A percentile compares a stretch with the other conserved stretches of the same genome.
Conservation (phyloP, 2,797 vertebrate genomes). For the Myotis myotis region DNA sequence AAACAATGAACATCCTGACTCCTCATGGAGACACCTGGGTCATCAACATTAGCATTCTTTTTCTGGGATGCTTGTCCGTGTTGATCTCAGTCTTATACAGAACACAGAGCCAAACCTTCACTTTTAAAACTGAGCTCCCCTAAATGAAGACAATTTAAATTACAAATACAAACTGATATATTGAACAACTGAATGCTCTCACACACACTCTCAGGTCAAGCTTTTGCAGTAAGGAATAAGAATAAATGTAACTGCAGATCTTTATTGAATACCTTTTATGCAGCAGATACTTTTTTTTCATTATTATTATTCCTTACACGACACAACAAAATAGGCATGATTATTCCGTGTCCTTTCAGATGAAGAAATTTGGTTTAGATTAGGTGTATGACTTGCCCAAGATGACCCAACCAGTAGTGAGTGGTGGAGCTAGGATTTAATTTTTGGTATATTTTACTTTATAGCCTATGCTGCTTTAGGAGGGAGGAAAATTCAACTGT, state of each 20-base stretch:
- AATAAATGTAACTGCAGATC: background rate
- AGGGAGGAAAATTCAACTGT: background rate
- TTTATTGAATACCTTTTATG: background rate
- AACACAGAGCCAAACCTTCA: background rate
- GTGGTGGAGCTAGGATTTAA: background rate
- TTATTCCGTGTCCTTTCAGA: background rate
- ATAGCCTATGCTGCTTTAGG: background rate
- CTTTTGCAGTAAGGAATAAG: background rate
- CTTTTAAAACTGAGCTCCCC: background rate
- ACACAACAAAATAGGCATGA: background rate
- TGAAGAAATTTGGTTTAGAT: background rate
- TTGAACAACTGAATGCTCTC: background rate
- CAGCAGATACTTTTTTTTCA: background rate
- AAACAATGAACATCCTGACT: background rate
- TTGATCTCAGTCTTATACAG: background rate
- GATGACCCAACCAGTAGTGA: background rate
- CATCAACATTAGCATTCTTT: background rate
- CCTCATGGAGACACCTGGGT: background rate
- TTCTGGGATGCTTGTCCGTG: background rate
- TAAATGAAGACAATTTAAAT: background rate
- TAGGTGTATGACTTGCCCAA: background rate
- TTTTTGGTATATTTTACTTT: background rate
- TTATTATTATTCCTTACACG: background rate
- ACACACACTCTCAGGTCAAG: background rate
- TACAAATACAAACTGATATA: background rate